Percentiles rank a stretch among this genome's conserved stretches.
These are phyloP conservation scores for Cantharis flavilabris DNA, from an alignment of 2,888 invertebrate species.

Conservation along the genomic window DNA sequence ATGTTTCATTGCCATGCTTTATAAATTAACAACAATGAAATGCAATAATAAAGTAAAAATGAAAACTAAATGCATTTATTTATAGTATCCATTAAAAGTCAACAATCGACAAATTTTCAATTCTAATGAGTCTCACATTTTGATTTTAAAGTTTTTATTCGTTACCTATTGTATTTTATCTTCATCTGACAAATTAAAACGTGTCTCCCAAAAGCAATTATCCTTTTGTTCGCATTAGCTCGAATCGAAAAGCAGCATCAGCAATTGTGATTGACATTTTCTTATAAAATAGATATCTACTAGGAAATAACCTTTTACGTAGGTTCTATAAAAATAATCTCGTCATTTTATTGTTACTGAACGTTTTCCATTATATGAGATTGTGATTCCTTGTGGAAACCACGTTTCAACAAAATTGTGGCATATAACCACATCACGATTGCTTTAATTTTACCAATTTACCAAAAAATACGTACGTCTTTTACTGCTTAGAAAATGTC, in stretches of 20 bases:
- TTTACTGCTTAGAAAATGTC: constrained; percentile 44
- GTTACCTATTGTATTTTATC: background rate
- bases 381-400: constrained; percentile 26
- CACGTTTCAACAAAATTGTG: constrained; percentile 28
- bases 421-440: constrained; percentile 11
- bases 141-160: background rate
- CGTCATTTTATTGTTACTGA: constrained; percentile 21
- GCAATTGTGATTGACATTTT: constrained; percentile 15
- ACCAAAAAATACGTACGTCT: constrained; percentile 40
- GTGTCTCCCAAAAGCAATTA: background rate
- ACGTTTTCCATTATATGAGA: constrained; percentile 26
- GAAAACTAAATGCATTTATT: background rate
- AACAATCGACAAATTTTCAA: background rate
- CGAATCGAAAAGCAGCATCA: background rate
- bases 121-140: background rate
- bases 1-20: background rate
- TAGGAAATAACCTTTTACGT: constrained; percentile 23
- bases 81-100: background rate
- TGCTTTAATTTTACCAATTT: constrained; percentile 44
- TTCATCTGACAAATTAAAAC: background rate
- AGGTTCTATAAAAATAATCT: constrained; percentile 29
- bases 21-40: background rate
- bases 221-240: background rate
- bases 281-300: constrained; percentile 21
- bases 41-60: background rate